Evolutionary conservation across 23 tunicate species (phyloP).

Genomic region (Styela clava): DNA sequence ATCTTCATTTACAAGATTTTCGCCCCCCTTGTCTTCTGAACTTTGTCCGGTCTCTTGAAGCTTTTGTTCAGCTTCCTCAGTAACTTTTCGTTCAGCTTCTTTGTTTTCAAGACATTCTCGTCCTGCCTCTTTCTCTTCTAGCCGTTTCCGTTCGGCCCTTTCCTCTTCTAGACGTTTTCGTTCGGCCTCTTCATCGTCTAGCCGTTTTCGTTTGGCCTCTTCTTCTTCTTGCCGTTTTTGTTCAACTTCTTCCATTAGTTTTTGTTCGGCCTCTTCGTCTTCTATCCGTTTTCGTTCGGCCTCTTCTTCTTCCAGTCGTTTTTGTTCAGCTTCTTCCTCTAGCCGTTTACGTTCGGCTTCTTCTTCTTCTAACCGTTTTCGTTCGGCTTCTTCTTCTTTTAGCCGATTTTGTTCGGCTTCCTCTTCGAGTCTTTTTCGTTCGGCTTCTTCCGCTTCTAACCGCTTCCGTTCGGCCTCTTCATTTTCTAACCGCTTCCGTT

Average conservation of each 20-base stretch:
- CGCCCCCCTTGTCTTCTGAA: too few species aligned
- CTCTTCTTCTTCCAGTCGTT: neutral
- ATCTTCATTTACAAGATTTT: too few species aligned
- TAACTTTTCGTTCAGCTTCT: constrained; percentile 43
- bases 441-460: constrained; percentile 1
- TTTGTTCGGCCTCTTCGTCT: constrained; percentile 6
- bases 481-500: neutral
- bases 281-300: neutral
- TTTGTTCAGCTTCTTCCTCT: constrained; percentile 17
- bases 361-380: constrained; percentile 13
- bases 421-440: neutral
- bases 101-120: constrained; percentile 28
- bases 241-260: constrained; percentile 3
- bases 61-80: too few species aligned
- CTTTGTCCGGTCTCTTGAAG: too few species aligned
- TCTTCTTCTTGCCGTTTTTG: constrained; percentile 4
- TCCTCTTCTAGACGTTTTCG: constrained; percentile 23
- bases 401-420: constrained; percentile 6
- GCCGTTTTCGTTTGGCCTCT: neutral
- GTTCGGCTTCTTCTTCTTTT: constrained; percentile 15
- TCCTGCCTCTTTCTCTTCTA: constrained; percentile 36
- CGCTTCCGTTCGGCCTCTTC: neutral
- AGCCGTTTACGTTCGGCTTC: constrained; percentile 18
- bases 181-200: constrained; percentile 13
- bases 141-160: constrained; percentile 18